Evolutionary conservation across 2,797 vertebrate genomes (phyloP).

Genomic region (Nothura maculosa): DNA sequence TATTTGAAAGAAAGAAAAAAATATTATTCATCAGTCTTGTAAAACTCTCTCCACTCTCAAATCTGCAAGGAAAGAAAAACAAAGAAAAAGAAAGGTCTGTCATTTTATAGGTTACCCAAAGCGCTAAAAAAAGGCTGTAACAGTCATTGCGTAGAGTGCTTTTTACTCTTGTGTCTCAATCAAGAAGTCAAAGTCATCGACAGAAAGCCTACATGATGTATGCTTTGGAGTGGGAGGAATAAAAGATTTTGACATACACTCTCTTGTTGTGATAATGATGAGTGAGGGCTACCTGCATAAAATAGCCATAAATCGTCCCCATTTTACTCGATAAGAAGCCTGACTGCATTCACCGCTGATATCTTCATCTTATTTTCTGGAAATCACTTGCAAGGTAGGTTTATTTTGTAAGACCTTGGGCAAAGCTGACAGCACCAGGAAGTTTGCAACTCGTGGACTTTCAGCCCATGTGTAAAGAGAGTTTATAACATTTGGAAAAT

Average conservation of each 20-base stretch:
- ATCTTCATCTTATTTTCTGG: not conserved
- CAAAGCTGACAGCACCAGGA: not conserved
- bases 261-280: not conserved
- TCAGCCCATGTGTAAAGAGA: not conserved
- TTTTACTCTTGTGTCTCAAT: not conserved
- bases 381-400: not conserved
- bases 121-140: not conserved
- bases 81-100: not conserved
- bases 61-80: not conserved
- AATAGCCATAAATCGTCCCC: not conserved
- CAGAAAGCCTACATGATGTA: not conserved
- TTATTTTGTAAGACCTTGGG: not conserved
- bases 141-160: not conserved
- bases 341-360: constrained; percentile 25
- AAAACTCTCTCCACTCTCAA: not conserved
- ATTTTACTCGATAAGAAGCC: constrained; percentile 2
- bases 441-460: not conserved
- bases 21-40: not conserved
- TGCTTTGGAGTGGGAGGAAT: not conserved
- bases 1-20: not conserved
- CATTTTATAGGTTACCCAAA: not conserved
- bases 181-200: not conserved
- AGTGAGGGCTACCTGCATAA: not conserved
- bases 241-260: not conserved
- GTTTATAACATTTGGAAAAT: constrained; percentile 3